These are phyloP conservation scores for Thera obeliscata DNA, from an alignment of 2,888 invertebrate species.

Conservation along the genomic window DNA sequence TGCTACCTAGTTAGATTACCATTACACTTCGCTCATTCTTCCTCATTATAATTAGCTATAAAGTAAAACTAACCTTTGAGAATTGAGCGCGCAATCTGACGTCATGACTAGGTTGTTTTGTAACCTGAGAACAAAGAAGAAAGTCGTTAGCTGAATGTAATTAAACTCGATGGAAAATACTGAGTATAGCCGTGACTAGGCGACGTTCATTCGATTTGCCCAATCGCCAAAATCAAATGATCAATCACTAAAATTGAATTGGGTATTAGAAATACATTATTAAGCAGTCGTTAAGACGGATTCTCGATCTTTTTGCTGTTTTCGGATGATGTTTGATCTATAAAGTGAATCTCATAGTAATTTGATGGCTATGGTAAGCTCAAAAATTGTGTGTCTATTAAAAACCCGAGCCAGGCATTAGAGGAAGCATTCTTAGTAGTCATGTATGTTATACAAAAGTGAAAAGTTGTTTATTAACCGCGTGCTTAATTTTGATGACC, in stretches of 20 bases:
- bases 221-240: neutral
- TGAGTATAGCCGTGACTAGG: neutral
- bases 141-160: slow-evolving; percentile 10
- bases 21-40: neutral
- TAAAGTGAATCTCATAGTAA: neutral
- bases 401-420: too few species aligned
- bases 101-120: slow-evolving; percentile 56
- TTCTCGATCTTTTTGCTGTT: neutral
- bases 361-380: too few species aligned
- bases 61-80: slow-evolving; percentile 66
- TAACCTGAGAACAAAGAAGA: slow-evolving; percentile 51
- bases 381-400: too few species aligned
- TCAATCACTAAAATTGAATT: neutral
- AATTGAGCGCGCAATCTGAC: slow-evolving; percentile 74
- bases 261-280: neutral
- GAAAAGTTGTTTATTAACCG: too few species aligned
- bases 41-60: neutral
- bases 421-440: too few species aligned
- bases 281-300: neutral
- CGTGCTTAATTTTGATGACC: too few species aligned
- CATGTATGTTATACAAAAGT: too few species aligned
- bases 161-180: slow-evolving; percentile 1
- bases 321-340: neutral
- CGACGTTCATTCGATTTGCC: neutral
- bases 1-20: neutral